Evolutionary conservation across 2,113 vertebrate species (phyloP).

Genomic region (Chamaetylas fuelleborni): DNA sequence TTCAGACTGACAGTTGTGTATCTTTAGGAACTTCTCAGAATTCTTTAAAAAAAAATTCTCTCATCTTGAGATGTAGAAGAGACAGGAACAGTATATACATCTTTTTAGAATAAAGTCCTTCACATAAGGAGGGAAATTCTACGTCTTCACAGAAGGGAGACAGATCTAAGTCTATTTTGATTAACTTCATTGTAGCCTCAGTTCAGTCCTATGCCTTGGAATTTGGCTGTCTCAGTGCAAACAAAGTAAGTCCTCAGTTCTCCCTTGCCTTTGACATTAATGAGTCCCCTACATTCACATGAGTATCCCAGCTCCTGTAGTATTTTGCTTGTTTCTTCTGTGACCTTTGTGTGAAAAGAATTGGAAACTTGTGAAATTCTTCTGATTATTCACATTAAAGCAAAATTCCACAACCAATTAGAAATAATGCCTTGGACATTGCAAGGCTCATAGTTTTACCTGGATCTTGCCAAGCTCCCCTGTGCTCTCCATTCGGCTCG

Average conservation of each 20-base stretch:
- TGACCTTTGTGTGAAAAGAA: constrained; percentile 79
- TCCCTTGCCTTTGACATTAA: constrained; percentile 96
- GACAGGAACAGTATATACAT: neutral
- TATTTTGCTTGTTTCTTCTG: constrained; percentile 87
- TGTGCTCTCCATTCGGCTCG: constrained; percentile 96
- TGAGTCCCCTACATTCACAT: constrained; percentile 92
- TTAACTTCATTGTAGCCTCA: constrained; percentile 63
- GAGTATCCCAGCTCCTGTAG: constrained; percentile 89
- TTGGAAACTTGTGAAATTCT: neutral
- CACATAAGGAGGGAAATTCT: constrained; percentile 50
- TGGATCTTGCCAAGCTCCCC: constrained; percentile 96
- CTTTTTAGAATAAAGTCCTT: constrained; percentile 42
- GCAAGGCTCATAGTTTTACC: constrained; percentile 65
- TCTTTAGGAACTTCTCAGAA: neutral
- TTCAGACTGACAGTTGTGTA: neutral
- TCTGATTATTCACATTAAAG: neutral
- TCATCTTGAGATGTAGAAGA: neutral
- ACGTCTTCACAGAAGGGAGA: constrained; percentile 58
- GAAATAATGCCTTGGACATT: neutral
- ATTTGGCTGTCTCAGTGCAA: constrained; percentile 93
- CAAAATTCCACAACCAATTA: neutral
- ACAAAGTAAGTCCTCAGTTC: constrained; percentile 95
- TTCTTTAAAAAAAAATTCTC: neutral
- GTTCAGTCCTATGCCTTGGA: constrained; percentile 86
- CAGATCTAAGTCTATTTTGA: neutral